These are phyloP conservation scores for Timandra comae DNA, from an alignment of 2,888 invertebrate genomes.

Conservation along the genomic window DNA sequence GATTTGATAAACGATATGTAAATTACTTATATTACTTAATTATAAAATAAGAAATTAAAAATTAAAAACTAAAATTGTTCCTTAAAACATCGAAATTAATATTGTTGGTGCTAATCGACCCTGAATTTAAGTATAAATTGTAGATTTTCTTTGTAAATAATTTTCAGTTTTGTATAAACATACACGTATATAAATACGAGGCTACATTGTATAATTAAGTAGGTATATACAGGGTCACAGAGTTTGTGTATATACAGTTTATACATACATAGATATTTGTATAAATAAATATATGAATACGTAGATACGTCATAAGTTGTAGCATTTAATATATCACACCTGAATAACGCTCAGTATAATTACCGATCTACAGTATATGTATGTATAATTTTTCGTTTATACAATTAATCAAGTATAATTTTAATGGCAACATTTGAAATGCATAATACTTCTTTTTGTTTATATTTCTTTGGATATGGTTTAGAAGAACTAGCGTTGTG, in stretches of 20 bases:
- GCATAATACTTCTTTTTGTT: too few species aligned
- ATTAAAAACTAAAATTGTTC: conserved; percentile 5
- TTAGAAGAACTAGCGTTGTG: too few species aligned
- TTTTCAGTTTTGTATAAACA: conserved; percentile 46
- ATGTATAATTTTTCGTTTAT: too few species aligned
- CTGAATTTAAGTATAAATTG: conserved; percentile 34
- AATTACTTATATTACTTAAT: too few species aligned
- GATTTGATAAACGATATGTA: too few species aligned
- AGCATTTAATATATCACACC: conserved; percentile 70
- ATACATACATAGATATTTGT: conserved; percentile 43
- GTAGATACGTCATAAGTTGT: conserved; percentile 23
- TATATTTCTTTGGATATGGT: too few species aligned
- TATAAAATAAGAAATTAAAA: too few species aligned
- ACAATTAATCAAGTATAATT: too few species aligned
- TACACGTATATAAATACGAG: conserved; percentile 48
- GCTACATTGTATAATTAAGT: conserved; percentile 45
- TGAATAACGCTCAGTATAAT: conserved; percentile 69
- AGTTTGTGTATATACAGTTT: conserved; percentile 50
- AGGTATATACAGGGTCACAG: conserved; percentile 63
- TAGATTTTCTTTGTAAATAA: conserved; percentile 46
- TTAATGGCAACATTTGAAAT: too few species aligned
- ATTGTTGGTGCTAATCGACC: conserved; percentile 59
- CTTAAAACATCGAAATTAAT: conserved; percentile 25
- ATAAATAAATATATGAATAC: conserved; percentile 31
- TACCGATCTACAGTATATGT: conserved; percentile 35